These are phyloP conservation scores for Cyclura pinguis DNA, from an alignment of 2,797 vertebrate species.

Conservation along the genomic window DNA sequence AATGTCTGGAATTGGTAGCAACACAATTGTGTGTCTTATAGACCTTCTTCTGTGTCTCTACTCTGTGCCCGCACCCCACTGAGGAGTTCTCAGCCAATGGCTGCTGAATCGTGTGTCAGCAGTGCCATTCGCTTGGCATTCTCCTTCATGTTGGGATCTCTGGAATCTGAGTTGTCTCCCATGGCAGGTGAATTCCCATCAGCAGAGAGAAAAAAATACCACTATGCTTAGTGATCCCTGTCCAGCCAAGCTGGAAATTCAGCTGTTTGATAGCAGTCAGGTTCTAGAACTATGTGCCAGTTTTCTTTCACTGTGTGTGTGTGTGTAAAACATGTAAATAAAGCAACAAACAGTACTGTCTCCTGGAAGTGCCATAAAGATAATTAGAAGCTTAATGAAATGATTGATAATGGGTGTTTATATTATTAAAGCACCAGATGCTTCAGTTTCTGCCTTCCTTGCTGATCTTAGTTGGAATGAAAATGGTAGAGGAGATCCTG, in stretches of 20 bases:
- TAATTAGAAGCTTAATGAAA: no score
- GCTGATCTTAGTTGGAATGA: background rate
- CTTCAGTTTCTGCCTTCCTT: no score
- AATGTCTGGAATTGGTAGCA: accelerated
- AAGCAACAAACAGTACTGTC: no score
- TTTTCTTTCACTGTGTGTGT: background rate
- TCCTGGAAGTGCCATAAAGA: no score
- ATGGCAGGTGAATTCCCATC: background rate
- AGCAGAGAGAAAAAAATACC: background rate
- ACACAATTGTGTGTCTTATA: background rate
- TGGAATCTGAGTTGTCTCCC: slow-evolving; percentile 7
- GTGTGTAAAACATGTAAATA: accelerated
- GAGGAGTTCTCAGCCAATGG: background rate
- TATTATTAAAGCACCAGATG: no score
- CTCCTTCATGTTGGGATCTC: background rate
- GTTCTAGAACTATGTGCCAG: background rate
- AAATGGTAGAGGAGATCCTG: no score
- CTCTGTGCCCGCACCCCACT: accelerated
- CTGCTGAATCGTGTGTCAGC: background rate
- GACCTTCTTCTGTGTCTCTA: background rate
- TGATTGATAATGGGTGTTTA: no score
- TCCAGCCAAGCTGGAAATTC: slow-evolving; percentile 14
- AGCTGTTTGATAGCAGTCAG: background rate
- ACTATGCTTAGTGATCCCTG: background rate
- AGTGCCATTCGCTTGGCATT: slow-evolving; percentile 20